Evolutionary conservation across 2,888 invertebrate species (phyloP).

Genomic region (Ischnura elegans): DNA sequence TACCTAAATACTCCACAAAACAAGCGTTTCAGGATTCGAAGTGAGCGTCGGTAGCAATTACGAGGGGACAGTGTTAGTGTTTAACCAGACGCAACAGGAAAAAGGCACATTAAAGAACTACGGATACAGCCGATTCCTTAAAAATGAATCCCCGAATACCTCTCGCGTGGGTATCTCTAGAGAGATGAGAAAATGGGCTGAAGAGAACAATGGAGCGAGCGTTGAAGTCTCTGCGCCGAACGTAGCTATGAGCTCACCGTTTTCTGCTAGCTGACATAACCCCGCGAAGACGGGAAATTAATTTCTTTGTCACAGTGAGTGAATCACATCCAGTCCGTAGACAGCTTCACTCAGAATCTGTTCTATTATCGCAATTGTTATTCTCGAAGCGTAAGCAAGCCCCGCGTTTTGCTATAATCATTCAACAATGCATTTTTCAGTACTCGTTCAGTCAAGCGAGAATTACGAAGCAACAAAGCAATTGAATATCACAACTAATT

Average conservation of each 20-base stretch:
- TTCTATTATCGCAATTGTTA: neutral
- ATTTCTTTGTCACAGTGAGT: neutral
- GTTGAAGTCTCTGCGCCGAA: neutral
- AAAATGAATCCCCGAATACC: neutral
- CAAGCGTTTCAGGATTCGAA: too few species aligned
- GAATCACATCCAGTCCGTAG: neutral
- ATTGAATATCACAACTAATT: too few species aligned
- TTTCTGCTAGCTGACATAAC: neutral
- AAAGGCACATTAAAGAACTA: too few species aligned
- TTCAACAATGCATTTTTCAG: neutral
- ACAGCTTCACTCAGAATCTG: neutral
- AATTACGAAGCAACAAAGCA: neutral
- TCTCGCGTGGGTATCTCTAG: neutral
- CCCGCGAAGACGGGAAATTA: neutral
- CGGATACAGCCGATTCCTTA: neutral
- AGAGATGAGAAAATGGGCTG: neutral
- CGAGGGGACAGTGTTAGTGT: too few species aligned
- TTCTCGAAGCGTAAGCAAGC: neutral
- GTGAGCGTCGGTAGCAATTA: too few species aligned
- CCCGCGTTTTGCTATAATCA: neutral
- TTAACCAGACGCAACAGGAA: too few species aligned
- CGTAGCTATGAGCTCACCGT: neutral
- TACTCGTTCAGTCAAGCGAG: neutral
- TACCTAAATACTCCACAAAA: too few species aligned
- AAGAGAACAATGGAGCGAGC: neutral